Conservation (phyloP, 2,113 vertebrate species). For the Felis catus region DNA sequence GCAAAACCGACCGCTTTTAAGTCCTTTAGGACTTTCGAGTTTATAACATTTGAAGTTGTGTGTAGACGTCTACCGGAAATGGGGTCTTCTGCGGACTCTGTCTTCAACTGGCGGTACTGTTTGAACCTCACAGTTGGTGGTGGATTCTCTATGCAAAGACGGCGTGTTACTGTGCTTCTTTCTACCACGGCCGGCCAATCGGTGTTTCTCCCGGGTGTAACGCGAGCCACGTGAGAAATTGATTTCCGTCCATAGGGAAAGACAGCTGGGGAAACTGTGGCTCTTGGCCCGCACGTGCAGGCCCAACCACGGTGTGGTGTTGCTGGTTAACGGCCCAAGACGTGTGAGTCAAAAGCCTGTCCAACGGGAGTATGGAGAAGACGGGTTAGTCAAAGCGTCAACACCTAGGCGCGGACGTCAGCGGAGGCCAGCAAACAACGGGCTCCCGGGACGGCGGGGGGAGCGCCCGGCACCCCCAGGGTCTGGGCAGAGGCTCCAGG, state of each 20-base stretch:
- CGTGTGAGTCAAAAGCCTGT: background rate
- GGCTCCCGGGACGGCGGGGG: accelerated
- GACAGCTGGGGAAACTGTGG: background rate
- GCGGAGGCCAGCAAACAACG: accelerated
- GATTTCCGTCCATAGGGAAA: background rate
- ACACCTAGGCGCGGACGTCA: accelerated
- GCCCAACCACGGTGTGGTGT: background rate
- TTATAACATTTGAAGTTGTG: accelerated
- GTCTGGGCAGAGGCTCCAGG: background rate
- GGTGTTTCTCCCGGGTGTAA: accelerated
- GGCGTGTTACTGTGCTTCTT: accelerated
- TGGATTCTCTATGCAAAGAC: accelerated
- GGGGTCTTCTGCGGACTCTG: accelerated
- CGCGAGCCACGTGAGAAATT: background rate
- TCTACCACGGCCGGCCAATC: accelerated
- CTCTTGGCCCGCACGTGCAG: background rate
- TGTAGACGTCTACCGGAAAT: accelerated
- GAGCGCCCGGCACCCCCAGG: accelerated
- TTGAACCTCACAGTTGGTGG: accelerated
- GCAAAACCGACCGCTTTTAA: accelerated
- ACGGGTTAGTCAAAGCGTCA: background rate
- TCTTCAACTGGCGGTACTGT: accelerated
- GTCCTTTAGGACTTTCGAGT: background rate
- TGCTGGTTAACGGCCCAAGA: background rate
- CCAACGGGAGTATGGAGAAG: background rate